Evolutionary conservation across 2,888 invertebrate genomes (phyloP), one percentile per base, ranked within the genome.

Genomic region (Kuschelorhynchus macadamiae): DNA sequence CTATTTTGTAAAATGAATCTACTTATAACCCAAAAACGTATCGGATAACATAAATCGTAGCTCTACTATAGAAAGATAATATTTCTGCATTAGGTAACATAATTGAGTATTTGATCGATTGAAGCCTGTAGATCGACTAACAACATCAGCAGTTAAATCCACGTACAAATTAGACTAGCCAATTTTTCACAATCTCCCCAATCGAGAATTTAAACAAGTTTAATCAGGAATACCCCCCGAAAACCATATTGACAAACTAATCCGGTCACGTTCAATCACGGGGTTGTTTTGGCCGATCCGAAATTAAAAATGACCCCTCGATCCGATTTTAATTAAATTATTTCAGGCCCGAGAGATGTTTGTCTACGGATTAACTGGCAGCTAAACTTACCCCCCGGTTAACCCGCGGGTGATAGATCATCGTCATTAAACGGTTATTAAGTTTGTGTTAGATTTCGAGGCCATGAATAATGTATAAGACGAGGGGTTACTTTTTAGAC

Each of bases 281-380:
- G 49, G 47, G 55, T 59, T 71, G 67, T 70, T 72, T 70, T 70
- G 39, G 17, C 44, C 66, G 64, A 57, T 55, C 69, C 70, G 44
- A 81, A 81, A 81, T 81, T 81, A 81, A 81, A 81, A 81, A 80
- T 77, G 77, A 75, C 78, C 78, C 79, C 78, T 77, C 73, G 76
- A 78, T 77, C 77, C 76, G 75, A 77, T 78, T 80, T 77, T 81
- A 81, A 81, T 81, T 80, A 80, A 81, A 81, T 81, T 79, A 81
- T 80, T 76, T 77, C 74, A 75, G 61, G 59, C 74, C 74, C 52
- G 63, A 61, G 53, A 56, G 39, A 50, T 65, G 70, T 70, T 70
- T 61, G 65, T 66, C 61, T 39, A 60, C 32, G 60, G 69, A 64
- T 64, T 69, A 64, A 69, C 60, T 52, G 55, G 55, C 46, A 55